Conservation (phyloP, 2,797 vertebrate genomes). For the Agapornis canus region DNA sequence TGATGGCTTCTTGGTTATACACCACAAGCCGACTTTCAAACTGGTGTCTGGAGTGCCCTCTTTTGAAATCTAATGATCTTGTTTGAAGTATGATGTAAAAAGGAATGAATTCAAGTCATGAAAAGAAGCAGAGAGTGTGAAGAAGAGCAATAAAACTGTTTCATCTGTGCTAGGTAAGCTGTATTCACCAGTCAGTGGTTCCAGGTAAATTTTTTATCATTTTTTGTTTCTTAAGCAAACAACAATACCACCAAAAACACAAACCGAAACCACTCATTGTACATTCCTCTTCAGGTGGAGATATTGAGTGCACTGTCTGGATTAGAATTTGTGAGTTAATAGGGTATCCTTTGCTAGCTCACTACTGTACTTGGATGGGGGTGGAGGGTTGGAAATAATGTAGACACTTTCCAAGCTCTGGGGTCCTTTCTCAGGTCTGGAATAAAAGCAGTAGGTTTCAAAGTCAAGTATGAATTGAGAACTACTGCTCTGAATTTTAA, state of each 20-base stretch:
- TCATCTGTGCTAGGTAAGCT: background rate
- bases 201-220: background rate
- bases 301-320: background rate
- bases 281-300: background rate
- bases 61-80: background rate
- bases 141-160: background rate
- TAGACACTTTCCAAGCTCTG: background rate
- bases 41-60: background rate
- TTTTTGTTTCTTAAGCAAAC: background rate
- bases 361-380: background rate
- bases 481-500: background rate
- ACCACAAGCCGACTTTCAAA: background rate
- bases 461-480: background rate
- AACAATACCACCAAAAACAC: background rate
- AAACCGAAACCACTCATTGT: background rate
- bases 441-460: background rate
- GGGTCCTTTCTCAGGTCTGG: background rate
- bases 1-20: background rate
- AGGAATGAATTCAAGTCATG: background rate
- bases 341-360: background rate
- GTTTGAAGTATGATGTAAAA: background rate
- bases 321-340: background rate
- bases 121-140: background rate
- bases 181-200: background rate
- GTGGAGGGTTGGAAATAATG: fast-evolving